Evolutionary conservation across 2,888 invertebrate genomes (phyloP).

Genomic region (Tetranychus piercei): DNA sequence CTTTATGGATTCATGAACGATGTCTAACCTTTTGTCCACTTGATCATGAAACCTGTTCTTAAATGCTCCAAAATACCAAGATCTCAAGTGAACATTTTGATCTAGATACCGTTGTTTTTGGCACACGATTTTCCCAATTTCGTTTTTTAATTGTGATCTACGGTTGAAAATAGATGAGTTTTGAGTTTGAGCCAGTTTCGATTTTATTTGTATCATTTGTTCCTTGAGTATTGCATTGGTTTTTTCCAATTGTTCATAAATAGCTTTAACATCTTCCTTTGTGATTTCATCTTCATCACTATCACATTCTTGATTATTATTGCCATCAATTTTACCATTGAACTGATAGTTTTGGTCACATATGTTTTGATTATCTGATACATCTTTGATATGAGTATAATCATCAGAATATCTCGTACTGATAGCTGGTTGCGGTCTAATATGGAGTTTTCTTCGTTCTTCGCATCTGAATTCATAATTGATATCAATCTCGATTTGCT

Average conservation of each 20-base stretch:
- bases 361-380: neutral
- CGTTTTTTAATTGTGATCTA: neutral
- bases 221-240: neutral
- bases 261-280: neutral
- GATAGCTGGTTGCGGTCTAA: neutral
- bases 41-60: neutral
- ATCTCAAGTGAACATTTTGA: neutral
- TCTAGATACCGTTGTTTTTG: neutral
- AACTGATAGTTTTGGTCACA: neutral
- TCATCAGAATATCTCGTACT: neutral
- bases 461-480: neutral
- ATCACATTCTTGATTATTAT: neutral
- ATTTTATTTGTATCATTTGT: neutral
- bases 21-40: neutral
- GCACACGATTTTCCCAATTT: neutral
- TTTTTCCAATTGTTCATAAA: neutral
- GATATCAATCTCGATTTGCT: neutral
- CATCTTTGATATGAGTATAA: neutral
- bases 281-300: neutral
- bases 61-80: neutral
- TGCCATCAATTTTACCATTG: neutral
- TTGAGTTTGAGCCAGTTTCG: neutral
- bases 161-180: neutral
- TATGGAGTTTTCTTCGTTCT: neutral
- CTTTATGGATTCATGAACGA: neutral